Percentiles rank a stretch among this genome's conserved stretches.
These are phyloP conservation scores for Drosophila ficusphila DNA, from an alignment of 1,140 invertebrate genomes.

Conservation along the genomic window DNA sequence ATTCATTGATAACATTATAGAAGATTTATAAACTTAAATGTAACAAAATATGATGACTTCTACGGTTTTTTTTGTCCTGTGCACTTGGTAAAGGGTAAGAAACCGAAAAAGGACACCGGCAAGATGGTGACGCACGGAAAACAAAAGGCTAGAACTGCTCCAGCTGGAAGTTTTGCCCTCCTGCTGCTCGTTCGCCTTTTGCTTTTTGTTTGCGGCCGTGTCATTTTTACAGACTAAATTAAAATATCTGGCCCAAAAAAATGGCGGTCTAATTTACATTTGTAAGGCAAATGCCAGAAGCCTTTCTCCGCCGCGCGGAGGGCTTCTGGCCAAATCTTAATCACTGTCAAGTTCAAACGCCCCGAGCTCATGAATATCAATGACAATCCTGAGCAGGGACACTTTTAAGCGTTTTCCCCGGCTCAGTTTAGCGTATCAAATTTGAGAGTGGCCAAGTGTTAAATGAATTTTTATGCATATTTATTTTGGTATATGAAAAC, in stretches of 20 bases:
- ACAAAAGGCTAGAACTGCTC: conserved; percentile 64
- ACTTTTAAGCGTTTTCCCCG: conserved; percentile 13
- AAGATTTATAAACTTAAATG: too few relatives aligned
- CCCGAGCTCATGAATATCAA: conserved; percentile 80
- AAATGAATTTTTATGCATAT: conserved; percentile 70
- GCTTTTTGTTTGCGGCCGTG: conserved; percentile 74
- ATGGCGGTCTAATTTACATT: conserved; percentile 81
- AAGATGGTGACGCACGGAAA: conserved; percentile 59
- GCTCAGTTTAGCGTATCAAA: conserved; percentile 55
- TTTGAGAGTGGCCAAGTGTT: conserved; percentile 56
- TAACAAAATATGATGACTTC: too few relatives aligned
- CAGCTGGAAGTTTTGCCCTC: conserved; percentile 10
- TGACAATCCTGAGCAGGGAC: conserved; percentile 59
- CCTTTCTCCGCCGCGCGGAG: conserved; percentile 47
- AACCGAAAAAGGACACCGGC: conserved; percentile 23
- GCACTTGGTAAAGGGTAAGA: conserved; percentile 1
- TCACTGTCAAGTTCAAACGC: conserved; percentile 83
- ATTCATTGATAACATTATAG: too few relatives aligned
- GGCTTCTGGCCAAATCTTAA: conserved; percentile 77
- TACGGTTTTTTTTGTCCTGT: background rate
- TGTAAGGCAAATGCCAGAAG: conserved; percentile 79
- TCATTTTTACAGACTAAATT: conserved; percentile 82
- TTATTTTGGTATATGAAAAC: conserved; percentile 36
- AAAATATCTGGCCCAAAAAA: conserved; percentile 73
- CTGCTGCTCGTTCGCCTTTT: conserved; percentile 29